Evolutionary conservation across 2,888 invertebrate genomes (phyloP).

Genomic region (Athrips mouffetella): DNA sequence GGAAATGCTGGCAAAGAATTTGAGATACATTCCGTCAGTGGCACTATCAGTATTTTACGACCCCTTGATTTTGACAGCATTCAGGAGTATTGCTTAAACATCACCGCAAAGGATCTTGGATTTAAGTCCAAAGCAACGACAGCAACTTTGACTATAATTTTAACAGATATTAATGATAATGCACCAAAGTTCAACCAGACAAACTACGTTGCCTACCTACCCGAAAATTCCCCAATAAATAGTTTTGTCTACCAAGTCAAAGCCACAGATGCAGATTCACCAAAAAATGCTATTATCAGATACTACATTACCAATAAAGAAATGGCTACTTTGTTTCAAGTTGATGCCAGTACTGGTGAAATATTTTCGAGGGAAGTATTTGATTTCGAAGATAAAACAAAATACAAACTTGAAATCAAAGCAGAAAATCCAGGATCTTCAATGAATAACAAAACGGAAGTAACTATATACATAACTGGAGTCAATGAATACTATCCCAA

Average conservation of each 20-base stretch:
- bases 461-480: conserved; percentile 87
- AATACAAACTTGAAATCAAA: conserved; percentile 85
- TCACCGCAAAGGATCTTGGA: conserved; percentile 92
- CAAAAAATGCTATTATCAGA: conserved; percentile 90
- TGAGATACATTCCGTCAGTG: conserved; percentile 85
- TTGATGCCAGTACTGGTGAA: conserved; percentile 87
- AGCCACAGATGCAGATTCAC: conserved; percentile 92
- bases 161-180: conserved; percentile 96
- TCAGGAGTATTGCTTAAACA: conserved; percentile 90
- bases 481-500: conserved; percentile 93
- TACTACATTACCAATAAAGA: conserved; percentile 90
- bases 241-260: conserved; percentile 85
- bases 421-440: conserved; percentile 92
- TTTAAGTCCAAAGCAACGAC: conserved; percentile 87
- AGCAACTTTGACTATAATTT: conserved; percentile 89
- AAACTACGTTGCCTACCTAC: conserved; percentile 85
- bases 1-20: conserved; percentile 91
- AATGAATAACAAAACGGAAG: conserved; percentile 86
- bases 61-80: conserved; percentile 92
- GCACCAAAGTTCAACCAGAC: conserved; percentile 90
- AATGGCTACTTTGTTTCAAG: conserved; percentile 85
- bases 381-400: conserved; percentile 90
- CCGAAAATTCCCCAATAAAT: conserved; percentile 89
- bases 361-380: conserved; percentile 87
- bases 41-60: conserved; percentile 88